phyloP scores from a whole-genome alignment of 2,888 invertebrate species.

The Epirrita christyi region DNA sequence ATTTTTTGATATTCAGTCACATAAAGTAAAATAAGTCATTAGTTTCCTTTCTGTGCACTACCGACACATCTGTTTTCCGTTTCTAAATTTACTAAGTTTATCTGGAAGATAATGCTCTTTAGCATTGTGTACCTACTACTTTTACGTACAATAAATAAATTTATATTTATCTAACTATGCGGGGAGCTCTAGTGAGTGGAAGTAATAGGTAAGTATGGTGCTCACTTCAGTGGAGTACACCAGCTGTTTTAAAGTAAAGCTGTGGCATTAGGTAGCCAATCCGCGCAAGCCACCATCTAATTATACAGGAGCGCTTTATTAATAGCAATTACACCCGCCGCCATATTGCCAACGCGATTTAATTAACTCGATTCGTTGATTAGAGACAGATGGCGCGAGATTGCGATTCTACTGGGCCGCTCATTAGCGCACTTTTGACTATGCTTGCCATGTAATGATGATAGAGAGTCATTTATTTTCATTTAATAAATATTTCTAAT shows the following conservation, averaged over 20 bases:
- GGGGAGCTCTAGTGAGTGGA: no score
- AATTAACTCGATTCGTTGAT: constrained; percentile 83
- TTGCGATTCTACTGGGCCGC: constrained; percentile 65
- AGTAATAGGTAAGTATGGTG: neutral
- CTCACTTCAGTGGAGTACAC: constrained; percentile 3
- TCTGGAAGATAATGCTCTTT: no score
- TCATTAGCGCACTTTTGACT: constrained; percentile 71
- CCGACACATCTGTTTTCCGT: no score
- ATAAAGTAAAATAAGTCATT: no score
- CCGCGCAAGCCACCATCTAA: constrained; percentile 73
- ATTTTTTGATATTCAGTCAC: no score
- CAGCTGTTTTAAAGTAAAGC: constrained; percentile 9
- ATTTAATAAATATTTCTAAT: no score
- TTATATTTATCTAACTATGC: no score
- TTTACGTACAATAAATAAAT: no score
- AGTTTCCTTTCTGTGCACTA: no score
- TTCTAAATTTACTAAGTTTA: no score
- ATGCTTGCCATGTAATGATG: constrained; percentile 29
- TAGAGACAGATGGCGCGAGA: constrained; percentile 81
- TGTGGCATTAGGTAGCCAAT: constrained; percentile 66
- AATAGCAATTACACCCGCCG: constrained; percentile 83
- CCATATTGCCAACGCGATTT: constrained; percentile 83
- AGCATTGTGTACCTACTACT: no score
- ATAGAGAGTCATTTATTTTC: constrained; percentile 15
- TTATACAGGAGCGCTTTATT: constrained; percentile 84